These are phyloP conservation scores for Cepaea hortensis DNA, from an alignment of 2,888 invertebrate species.

Conservation along the genomic window DNA sequence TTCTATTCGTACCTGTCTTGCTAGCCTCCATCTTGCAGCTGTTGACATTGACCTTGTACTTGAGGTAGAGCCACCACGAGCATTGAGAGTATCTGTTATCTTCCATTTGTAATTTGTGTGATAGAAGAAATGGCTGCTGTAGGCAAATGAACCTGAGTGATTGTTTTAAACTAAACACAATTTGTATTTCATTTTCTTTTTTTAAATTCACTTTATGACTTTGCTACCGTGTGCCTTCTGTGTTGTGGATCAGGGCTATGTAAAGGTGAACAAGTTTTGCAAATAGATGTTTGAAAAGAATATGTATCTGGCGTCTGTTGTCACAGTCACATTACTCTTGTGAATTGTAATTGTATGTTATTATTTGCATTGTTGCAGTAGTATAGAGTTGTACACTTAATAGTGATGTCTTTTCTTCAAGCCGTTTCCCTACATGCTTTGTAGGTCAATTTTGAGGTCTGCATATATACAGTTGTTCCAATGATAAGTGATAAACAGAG, in stretches of 20 bases:
- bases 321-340: background rate
- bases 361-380: too few relatives aligned
- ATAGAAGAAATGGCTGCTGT: constrained; percentile 18
- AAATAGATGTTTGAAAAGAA: constrained; percentile 10
- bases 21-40: constrained; percentile 43
- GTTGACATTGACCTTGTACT: constrained; percentile 12
- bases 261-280: background rate
- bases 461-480: too few relatives aligned
- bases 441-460: too few relatives aligned
- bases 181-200: background rate
- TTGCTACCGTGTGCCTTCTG: constrained; percentile 37
- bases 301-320: background rate
- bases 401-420: too few relatives aligned
- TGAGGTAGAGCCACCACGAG: constrained; percentile 45
- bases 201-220: background rate
- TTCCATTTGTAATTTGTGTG: constrained; percentile 6
- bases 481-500: too few relatives aligned
- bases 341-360: background rate
- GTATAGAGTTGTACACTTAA: too few relatives aligned
- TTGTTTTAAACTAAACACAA: background rate
- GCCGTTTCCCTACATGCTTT: too few relatives aligned
- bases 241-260: constrained; percentile 30
- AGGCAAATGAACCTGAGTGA: constrained; percentile 27
- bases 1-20: constrained; percentile 25
- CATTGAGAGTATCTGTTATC: background rate